Conservation (phyloP, 2,888 invertebrate genomes). For the Colletes collaris region DNA sequence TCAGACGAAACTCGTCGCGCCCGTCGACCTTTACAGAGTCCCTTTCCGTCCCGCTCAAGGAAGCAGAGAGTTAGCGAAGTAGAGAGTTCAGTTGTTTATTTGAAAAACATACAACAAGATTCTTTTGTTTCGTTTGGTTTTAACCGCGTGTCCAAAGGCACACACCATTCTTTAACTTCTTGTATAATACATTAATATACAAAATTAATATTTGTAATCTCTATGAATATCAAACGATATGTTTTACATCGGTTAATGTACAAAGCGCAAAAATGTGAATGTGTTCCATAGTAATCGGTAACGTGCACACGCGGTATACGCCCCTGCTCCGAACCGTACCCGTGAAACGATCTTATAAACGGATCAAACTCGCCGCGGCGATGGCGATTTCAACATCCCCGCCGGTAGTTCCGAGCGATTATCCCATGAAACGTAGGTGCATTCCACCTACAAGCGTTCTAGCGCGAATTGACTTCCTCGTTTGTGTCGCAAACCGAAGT, state of each 20-base stretch:
- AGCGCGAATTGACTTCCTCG: conserved; percentile 37
- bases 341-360: conserved; percentile 26
- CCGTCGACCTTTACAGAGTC: background rate
- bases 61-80: conserved; percentile 51
- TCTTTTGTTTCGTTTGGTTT: conserved; percentile 45
- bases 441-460: conserved; percentile 35
- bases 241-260: conserved; percentile 73
- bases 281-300: conserved; percentile 61
- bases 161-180: conserved; percentile 78
- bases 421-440: conserved; percentile 30
- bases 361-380: conserved; percentile 19
- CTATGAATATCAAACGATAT: conserved; percentile 73
- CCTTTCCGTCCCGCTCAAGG: conserved; percentile 35
- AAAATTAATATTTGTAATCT: conserved; percentile 76
- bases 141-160: conserved; percentile 81
- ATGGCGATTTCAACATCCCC: conserved; percentile 40
- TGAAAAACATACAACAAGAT: conserved; percentile 82
- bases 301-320: conserved; percentile 49
- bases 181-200: conserved; percentile 79
- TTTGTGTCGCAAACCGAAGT: conserved; percentile 16
- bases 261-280: conserved; percentile 71
- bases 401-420: conserved; percentile 24
- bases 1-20: conserved; percentile 31
- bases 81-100: conserved; percentile 76
- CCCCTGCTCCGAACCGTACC: conserved; percentile 59